Percentiles rank a stretch among this genome's conserved stretches.
phyloP scores from a whole-genome alignment of 2,888 invertebrate genomes.

The Hypomecis atomaria region DNA sequence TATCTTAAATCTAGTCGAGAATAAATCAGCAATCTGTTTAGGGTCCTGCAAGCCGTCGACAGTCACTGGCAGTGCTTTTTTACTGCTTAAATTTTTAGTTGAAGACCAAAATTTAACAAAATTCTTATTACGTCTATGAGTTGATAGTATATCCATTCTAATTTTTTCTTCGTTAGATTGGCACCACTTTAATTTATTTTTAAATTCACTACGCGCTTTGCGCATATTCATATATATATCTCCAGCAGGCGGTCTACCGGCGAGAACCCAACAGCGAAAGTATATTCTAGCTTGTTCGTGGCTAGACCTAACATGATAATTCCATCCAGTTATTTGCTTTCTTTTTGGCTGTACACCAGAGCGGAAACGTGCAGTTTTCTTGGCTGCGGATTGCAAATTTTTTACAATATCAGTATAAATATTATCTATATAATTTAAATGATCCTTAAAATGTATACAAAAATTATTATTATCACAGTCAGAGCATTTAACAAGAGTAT shows the following conservation, averaged over 20 bases:
- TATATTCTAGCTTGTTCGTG: neutral
- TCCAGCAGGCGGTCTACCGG: neutral
- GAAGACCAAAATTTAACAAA: neutral
- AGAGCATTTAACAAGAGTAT: neutral
- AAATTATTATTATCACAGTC: constrained; percentile 7
- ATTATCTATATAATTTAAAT: neutral
- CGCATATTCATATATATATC: neutral
- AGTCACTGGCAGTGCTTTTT: neutral
- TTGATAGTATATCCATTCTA: neutral
- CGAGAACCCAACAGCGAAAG: neutral
- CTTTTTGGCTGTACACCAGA: neutral
- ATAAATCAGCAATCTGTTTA: too few species aligned
- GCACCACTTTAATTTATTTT: constrained; percentile 3
- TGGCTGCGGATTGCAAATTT: neutral
- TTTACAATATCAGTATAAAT: neutral
- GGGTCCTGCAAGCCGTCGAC: neutral
- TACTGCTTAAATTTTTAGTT: neutral
- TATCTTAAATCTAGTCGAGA: too few species aligned
- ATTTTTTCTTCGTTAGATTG: constrained; percentile 1
- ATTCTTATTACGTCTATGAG: neutral
- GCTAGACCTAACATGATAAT: neutral
- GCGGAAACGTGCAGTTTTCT: neutral
- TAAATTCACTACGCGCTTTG: neutral
- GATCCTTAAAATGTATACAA: neutral
- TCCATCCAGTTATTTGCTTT: constrained; percentile 1